Conservation (phyloP, 2,888 invertebrate genomes). For the Flexamia atlantica region DNA sequence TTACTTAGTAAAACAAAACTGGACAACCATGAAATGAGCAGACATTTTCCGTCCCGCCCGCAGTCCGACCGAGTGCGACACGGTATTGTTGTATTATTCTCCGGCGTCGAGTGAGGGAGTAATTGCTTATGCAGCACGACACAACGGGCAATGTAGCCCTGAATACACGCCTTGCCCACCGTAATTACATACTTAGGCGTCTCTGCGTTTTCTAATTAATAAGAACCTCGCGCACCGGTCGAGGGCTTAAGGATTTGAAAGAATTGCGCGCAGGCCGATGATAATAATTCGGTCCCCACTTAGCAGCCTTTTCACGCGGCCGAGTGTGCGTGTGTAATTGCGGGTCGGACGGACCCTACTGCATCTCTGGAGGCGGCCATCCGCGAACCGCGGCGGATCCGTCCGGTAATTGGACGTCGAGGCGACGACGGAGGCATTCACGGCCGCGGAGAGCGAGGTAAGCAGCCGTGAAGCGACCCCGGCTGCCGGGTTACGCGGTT, state of each 20-base stretch:
- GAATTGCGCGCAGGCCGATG: conserved; percentile 26
- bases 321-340: conserved; percentile 3
- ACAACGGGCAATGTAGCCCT: neutral
- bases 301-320: conserved; percentile 7
- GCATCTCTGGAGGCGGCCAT: neutral
- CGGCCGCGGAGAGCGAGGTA: neutral
- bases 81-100: neutral
- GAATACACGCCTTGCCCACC: neutral
- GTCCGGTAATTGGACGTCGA: neutral
- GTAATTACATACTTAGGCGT: conserved; percentile 49
- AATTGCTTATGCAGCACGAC: conserved; percentile 36
- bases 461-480: neutral
- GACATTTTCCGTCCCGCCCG: too few species aligned
- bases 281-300: conserved; percentile 34
- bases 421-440: neutral
- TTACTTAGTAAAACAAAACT: too few species aligned
- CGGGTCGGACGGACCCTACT: neutral
- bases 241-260: conserved; percentile 40
- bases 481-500: neutral
- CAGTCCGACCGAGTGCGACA: neutral
- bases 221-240: conserved; percentile 29
- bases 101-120: neutral
- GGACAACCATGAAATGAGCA: too few species aligned
- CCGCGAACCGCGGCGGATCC: neutral
- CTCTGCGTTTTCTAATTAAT: conserved; percentile 43